phyloP scores from a whole-genome alignment of 2,797 vertebrate genomes.

The Pygocentrus nattereri region DNA sequence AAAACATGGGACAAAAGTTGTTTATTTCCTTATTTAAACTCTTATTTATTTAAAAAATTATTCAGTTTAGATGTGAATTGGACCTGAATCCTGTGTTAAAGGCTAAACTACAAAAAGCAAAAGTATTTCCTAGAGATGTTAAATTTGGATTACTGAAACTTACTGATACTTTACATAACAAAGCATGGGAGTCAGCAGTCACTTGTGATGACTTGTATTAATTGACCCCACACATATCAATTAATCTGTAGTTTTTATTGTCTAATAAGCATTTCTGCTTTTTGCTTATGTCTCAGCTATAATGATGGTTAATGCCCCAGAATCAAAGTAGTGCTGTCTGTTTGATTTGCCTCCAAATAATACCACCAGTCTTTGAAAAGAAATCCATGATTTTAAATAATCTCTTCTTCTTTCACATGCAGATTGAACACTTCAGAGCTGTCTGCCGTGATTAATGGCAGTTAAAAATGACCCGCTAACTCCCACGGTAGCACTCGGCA shows the following conservation, averaged over 20 bases:
- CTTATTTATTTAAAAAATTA: background rate
- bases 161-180: background rate
- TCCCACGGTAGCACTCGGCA: slow-evolving; percentile 71
- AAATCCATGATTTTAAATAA: slow-evolving; percentile 9
- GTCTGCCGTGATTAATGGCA: slow-evolving; percentile 78
- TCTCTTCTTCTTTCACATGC: slow-evolving; percentile 74
- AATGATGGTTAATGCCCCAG: background rate
- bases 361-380: slow-evolving; percentile 66
- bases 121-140: background rate
- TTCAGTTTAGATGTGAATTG: no score
- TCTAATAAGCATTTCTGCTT: background rate
- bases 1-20: no score
- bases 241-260: background rate
- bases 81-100: background rate
- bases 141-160: background rate
- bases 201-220: background rate
- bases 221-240: no score
- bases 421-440: slow-evolving; percentile 76
- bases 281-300: background rate
- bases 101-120: background rate
- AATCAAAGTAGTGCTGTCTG: slow-evolving; percentile 3
- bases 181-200: background rate
- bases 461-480: slow-evolving; percentile 73
- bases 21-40: no score
- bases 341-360: slow-evolving; percentile 13